phyloP scores from a whole-genome alignment of 2,888 invertebrate species.

The Drymonia ruficornis region DNA sequence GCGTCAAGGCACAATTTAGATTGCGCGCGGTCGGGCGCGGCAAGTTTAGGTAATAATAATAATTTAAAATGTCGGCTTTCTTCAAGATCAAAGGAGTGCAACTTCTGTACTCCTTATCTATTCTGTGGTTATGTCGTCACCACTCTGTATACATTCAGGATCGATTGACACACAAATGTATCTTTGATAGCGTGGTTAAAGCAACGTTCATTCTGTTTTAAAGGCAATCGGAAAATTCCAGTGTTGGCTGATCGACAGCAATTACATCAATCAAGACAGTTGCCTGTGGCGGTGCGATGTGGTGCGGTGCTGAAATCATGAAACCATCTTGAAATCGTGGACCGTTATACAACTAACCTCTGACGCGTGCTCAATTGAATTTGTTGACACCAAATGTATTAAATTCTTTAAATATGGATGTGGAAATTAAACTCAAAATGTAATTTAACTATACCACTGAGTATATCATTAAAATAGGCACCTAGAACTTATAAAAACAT shows the following conservation, averaged over 20 bases:
- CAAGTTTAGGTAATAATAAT: no score
- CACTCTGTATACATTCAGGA: background rate
- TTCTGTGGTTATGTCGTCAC: no score
- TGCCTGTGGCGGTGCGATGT: constrained; percentile 41
- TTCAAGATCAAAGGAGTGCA: no score
- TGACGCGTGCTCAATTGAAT: background rate
- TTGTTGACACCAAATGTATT: background rate
- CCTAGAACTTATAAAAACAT: no score
- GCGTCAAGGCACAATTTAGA: no score
- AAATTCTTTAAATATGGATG: no score
- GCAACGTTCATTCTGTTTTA: constrained; percentile 46
- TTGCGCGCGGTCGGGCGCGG: no score
- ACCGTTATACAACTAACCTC: background rate
- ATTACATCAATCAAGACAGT: constrained; percentile 67
- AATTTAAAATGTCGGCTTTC: no score
- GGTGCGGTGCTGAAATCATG: constrained; percentile 35
- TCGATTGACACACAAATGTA: constrained; percentile 21
- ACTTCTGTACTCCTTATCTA: no score
- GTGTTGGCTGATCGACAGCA: constrained; percentile 55
- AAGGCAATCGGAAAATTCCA: constrained; percentile 70
- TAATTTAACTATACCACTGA: no score
- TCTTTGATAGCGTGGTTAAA: constrained; percentile 26
- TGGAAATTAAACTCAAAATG: no score
- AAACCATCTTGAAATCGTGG: constrained; percentile 8
- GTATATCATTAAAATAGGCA: no score